phyloP scores from a whole-genome alignment of 2,797 vertebrate genomes.

The Xenentodon cancila region DNA sequence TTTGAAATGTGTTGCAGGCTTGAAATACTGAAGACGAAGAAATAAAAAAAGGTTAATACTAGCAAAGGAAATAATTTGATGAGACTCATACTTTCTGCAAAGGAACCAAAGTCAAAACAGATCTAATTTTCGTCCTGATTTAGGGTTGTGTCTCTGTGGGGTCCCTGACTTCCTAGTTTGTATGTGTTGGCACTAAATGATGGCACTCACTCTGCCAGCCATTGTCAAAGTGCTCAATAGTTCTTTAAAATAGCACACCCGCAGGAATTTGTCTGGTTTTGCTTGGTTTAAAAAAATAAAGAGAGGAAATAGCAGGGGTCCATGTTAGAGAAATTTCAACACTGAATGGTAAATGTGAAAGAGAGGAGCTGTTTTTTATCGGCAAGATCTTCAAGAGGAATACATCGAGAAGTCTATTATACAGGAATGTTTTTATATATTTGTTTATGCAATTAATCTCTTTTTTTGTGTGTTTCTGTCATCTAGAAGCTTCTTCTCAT shows the following conservation, averaged over 20 bases:
- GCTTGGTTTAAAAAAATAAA: slow-evolving; percentile 59
- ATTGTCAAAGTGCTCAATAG: slow-evolving; percentile 52
- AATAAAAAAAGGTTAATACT: too few relatives aligned
- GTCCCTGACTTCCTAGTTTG: slow-evolving; percentile 52
- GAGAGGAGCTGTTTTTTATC: slow-evolving; percentile 23
- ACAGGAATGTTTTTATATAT: too few relatives aligned
- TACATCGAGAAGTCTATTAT: slow-evolving; percentile 4
- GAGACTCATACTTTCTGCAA: too few relatives aligned
- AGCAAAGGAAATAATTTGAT: too few relatives aligned
- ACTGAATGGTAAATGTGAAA: slow-evolving; percentile 21
- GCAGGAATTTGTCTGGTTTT: slow-evolving; percentile 59
- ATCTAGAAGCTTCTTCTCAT: neutral
- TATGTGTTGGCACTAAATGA: slow-evolving; percentile 51
- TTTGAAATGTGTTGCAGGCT: too few relatives aligned
- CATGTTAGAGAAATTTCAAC: slow-evolving; percentile 2
- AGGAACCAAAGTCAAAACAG: too few relatives aligned
- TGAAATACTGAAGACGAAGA: too few relatives aligned
- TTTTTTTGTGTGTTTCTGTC: neutral
- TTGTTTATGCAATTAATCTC: neutral
- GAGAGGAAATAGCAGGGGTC: slow-evolving; percentile 42
- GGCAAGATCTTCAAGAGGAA: slow-evolving; percentile 13
- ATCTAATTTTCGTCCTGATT: too few relatives aligned
- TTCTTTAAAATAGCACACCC: slow-evolving; percentile 58
- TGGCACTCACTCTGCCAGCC: slow-evolving; percentile 38
- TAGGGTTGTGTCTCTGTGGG: slow-evolving; percentile 23